Conservation (phyloP, 2,113 vertebrate genomes). For the Canis aureus region DNA sequence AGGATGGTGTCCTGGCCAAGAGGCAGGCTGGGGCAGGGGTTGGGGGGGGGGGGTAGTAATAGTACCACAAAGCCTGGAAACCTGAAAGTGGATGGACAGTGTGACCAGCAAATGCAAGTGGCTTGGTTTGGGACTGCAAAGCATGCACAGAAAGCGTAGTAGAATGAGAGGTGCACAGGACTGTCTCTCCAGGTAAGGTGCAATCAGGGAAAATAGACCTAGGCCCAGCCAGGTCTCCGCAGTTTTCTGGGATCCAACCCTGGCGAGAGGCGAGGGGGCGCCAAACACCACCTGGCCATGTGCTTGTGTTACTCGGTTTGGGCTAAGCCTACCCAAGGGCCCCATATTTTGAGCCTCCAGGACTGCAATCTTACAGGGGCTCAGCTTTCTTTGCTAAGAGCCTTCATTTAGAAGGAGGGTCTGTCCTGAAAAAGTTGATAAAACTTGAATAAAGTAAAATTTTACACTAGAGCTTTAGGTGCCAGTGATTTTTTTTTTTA, state of each 20-base stretch:
- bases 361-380: too few relatives aligned
- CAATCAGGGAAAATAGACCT: background rate
- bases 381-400: background rate
- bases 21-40: background rate
- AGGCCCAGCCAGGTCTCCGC: background rate
- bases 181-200: background rate
- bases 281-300: background rate
- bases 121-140: background rate
- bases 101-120: background rate
- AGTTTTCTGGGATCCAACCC: constrained; percentile 4
- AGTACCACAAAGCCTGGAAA: background rate
- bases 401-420: constrained; percentile 30
- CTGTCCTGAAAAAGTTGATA: background rate
- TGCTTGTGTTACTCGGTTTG: background rate
- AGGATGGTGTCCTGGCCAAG: background rate
- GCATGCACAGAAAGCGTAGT: background rate
- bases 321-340: background rate
- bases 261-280: background rate
- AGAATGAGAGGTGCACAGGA: background rate
- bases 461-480: constrained; percentile 28
- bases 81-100: background rate
- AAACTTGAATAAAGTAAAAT: constrained; percentile 45
- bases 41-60: background rate
- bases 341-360: background rate
- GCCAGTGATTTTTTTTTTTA: constrained; percentile 12